Evolutionary conservation across 2,888 invertebrate species (phyloP).

Genomic region (Hoplodrina blanda): DNA sequence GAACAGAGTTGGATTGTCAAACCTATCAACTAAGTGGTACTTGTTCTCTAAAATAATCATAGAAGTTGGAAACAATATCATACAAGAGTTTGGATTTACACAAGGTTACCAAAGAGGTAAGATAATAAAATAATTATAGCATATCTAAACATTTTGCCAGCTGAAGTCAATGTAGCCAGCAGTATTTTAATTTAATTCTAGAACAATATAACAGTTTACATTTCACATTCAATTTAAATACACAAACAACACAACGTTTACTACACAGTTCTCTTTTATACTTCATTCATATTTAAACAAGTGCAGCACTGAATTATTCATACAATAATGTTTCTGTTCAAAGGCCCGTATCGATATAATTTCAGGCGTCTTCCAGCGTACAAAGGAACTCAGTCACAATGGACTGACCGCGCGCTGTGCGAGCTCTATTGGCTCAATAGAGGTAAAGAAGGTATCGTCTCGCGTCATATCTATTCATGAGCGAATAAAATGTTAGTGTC

Average conservation of each 20-base stretch:
- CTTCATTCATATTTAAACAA: slow-evolving; percentile 33
- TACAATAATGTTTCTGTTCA: slow-evolving; percentile 18
- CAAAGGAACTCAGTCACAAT: slow-evolving; percentile 18
- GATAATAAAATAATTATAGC: background rate
- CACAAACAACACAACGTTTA: slow-evolving; percentile 12
- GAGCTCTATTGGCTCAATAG: background rate
- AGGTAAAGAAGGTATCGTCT: slow-evolving; percentile 21
- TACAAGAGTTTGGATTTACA: background rate
- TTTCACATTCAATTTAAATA: slow-evolving; percentile 43
- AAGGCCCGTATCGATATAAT: slow-evolving; percentile 24
- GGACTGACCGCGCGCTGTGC: background rate
- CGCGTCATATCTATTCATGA: slow-evolving; percentile 45
- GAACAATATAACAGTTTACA: slow-evolving; percentile 10
- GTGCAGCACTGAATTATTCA: slow-evolving; percentile 47
- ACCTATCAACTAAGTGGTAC: too few relatives aligned
- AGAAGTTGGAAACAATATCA: background rate
- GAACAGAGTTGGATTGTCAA: too few relatives aligned
- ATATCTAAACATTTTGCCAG: background rate
- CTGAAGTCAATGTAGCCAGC: background rate
- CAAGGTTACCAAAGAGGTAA: background rate
- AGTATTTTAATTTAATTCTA: slow-evolving; percentile 1
- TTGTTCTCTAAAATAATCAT: background rate
- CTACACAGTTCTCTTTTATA: slow-evolving; percentile 9
- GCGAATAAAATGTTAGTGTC: slow-evolving; percentile 25
- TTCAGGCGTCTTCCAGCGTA: slow-evolving; percentile 12